Percentiles rank a stretch among this genome's conserved stretches.
These are phyloP conservation scores for Syngnathoides biaculeatus DNA, from an alignment of 2,113 vertebrate species.

Conservation along the genomic window DNA sequence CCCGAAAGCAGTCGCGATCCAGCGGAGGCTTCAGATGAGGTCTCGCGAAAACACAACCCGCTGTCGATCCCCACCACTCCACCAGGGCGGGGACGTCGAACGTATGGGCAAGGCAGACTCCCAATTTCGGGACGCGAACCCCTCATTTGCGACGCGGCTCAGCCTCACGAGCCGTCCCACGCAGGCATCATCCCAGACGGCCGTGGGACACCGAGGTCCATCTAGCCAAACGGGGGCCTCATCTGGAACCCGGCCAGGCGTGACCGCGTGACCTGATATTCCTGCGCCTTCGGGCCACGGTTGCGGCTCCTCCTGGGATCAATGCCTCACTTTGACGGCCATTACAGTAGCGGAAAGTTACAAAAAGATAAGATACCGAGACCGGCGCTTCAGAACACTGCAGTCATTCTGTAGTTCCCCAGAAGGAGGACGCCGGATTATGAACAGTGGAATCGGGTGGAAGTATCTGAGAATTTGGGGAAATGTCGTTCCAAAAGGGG, in stretches of 20 bases:
- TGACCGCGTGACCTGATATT: slow-evolving; percentile 51
- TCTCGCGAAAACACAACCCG: slow-evolving; percentile 33
- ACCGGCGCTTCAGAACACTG: slow-evolving; percentile 7
- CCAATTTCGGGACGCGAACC: slow-evolving; percentile 65
- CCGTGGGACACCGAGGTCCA: slow-evolving; percentile 68
- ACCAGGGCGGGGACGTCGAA: too few relatives aligned
- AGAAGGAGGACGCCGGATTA: not conserved
- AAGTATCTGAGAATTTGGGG: too few relatives aligned
- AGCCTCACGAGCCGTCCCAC: slow-evolving; percentile 43
- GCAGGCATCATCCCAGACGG: slow-evolving; percentile 61
- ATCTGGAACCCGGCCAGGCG: slow-evolving; percentile 60
- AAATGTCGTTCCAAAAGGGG: too few relatives aligned
- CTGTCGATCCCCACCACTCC: slow-evolving; percentile 43
- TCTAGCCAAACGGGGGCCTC: slow-evolving; percentile 53
- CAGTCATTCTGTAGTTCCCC: slow-evolving; percentile 16
- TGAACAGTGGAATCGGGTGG: not conserved
- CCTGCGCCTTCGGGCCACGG: slow-evolving; percentile 6
- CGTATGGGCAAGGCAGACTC: slow-evolving; percentile 55
- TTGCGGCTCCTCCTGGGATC: slow-evolving; percentile 9
- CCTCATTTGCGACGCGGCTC: slow-evolving; percentile 64
- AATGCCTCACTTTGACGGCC: slow-evolving; percentile 1
- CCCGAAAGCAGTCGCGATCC: not conserved
- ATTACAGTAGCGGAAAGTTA: slow-evolving; percentile 10
- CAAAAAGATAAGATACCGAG: not conserved
- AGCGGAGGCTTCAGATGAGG: not conserved